These are phyloP conservation scores for Belgica antarctica DNA, from an alignment of 2,888 invertebrate species.

Conservation along the genomic window DNA sequence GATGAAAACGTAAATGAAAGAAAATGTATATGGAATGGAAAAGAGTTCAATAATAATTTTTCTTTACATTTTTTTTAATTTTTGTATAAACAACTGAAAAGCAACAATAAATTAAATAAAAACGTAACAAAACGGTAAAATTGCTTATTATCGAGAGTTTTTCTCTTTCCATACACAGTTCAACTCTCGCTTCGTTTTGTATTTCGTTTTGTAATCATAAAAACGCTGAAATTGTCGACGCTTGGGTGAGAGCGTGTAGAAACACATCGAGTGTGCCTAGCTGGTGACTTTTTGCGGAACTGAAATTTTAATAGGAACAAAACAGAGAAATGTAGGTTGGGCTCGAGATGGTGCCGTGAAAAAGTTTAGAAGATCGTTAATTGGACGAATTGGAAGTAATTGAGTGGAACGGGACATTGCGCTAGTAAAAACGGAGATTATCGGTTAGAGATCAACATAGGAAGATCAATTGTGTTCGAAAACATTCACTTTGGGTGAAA, in stretches of 20 bases:
- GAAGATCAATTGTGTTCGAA: not conserved
- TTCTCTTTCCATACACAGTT: no score
- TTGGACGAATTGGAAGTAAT: not conserved
- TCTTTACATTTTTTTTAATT: slow-evolving; percentile 26
- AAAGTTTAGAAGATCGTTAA: not conserved
- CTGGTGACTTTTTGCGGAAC: slow-evolving; percentile 26
- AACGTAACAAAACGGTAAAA: slow-evolving; percentile 43
- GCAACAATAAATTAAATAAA: slow-evolving; percentile 42
- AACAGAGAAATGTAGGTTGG: slow-evolving; percentile 7
- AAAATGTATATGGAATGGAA: slow-evolving; percentile 11
- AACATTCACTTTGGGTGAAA: not conserved
- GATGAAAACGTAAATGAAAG: slow-evolving; percentile 20
- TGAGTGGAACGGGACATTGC: not conserved
- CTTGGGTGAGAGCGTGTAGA: not conserved
- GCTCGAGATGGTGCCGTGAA: not conserved
- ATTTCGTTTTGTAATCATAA: not conserved
- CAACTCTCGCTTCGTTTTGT: not conserved
- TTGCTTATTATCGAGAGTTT: slow-evolving; percentile 35
- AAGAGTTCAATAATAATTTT: slow-evolving; percentile 41
- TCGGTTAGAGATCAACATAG: not conserved
- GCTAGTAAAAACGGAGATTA: not conserved
- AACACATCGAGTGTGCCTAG: not conserved
- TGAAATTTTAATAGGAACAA: not conserved
- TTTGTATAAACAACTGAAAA: slow-evolving; percentile 23
- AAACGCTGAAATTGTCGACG: no score